A percentile compares a stretch with the other conserved stretches of the same genome.
Evolutionary conservation across 2,113 vertebrate species (phyloP).

Genomic region (Gobius niger): DNA sequence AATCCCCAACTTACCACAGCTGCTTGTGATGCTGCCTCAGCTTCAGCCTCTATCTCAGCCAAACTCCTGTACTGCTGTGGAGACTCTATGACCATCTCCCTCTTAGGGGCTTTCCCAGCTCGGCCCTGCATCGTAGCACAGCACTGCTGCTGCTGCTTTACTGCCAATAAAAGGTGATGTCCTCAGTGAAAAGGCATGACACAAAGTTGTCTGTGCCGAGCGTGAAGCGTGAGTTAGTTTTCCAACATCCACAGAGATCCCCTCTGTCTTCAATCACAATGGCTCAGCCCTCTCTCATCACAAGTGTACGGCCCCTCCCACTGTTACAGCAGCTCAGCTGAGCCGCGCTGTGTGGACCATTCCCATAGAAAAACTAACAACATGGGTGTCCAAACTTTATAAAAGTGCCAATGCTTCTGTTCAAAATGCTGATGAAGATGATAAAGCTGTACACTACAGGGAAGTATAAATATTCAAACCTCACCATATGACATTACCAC

Average conservation of each 20-base stretch:
- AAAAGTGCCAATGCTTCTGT: background rate
- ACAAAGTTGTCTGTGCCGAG: conserved; percentile 9
- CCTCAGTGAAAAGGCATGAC: conserved; percentile 37
- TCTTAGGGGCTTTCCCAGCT: conserved; percentile 80
- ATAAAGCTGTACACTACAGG: too few relatives aligned
- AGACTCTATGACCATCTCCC: conserved; percentile 85
- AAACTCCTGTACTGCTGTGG: conserved; percentile 80
- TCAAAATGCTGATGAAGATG: too few relatives aligned
- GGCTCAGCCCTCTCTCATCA: conserved; percentile 51
- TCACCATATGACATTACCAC: too few relatives aligned
- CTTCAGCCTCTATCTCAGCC: conserved; percentile 80
- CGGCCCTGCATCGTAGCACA: conserved; percentile 84
- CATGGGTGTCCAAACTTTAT: background rate
- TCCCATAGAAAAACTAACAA: conserved; percentile 37
- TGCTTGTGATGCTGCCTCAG: conserved; percentile 73
- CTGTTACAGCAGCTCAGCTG: conserved; percentile 68
- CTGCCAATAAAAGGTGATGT: conserved; percentile 21
- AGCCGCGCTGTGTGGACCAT: conserved; percentile 28
- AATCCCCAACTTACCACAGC: conserved; percentile 79
- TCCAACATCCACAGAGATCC: conserved; percentile 41
- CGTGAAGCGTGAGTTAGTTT: conserved; percentile 24
- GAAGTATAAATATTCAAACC: too few relatives aligned
- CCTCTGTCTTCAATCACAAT: conserved; percentile 44
- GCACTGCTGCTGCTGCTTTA: background rate
- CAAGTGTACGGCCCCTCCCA: conserved; percentile 66